Evolutionary conservation across 1,140 invertebrate genomes (phyloP).

Genomic region (Adelges cooleyi): DNA sequence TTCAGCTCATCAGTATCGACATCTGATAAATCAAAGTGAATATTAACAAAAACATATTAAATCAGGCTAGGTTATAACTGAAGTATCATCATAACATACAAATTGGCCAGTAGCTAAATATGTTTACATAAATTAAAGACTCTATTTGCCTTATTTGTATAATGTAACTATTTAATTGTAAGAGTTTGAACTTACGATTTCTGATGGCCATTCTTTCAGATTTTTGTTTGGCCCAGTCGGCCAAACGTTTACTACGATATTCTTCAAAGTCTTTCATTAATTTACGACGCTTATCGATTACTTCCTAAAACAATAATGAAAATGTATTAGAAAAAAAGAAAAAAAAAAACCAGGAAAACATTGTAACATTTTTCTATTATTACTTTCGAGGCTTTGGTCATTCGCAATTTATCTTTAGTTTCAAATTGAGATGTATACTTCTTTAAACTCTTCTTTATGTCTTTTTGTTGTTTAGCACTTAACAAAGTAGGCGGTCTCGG

Average conservation of each 20-base stretch:
- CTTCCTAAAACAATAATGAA: slow-evolving; percentile 51
- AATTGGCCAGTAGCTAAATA: too few relatives aligned
- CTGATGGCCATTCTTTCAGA: slow-evolving; percentile 68
- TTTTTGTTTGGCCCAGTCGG: slow-evolving; percentile 66
- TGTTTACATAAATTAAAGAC: too few relatives aligned
- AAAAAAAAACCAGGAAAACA: slow-evolving; percentile 3
- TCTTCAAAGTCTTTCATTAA: slow-evolving; percentile 80
- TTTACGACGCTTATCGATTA: slow-evolving; percentile 83
- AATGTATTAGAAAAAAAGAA: too few relatives aligned
- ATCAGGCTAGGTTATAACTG: too few relatives aligned
- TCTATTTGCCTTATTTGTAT: too few relatives aligned
- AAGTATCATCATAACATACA: too few relatives aligned
- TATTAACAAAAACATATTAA: slow-evolving; percentile 9
- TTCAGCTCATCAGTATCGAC: slow-evolving; percentile 85
- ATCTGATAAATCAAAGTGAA: slow-evolving; percentile 51
- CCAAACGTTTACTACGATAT: slow-evolving; percentile 59
- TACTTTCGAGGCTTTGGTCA: slow-evolving; percentile 86
- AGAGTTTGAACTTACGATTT: slow-evolving; percentile 75
- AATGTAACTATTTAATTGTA: too few relatives aligned
- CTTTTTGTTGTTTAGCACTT: slow-evolving; percentile 66
- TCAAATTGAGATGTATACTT: slow-evolving; percentile 94
- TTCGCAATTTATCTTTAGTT: slow-evolving; percentile 83
- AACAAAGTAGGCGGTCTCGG: slow-evolving; percentile 83
- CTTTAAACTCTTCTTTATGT: slow-evolving; percentile 97
- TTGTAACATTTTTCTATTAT: slow-evolving; percentile 25